phyloP scores from a whole-genome alignment of 2,113 vertebrate genomes.

The Sebastes schlegelii region DNA sequence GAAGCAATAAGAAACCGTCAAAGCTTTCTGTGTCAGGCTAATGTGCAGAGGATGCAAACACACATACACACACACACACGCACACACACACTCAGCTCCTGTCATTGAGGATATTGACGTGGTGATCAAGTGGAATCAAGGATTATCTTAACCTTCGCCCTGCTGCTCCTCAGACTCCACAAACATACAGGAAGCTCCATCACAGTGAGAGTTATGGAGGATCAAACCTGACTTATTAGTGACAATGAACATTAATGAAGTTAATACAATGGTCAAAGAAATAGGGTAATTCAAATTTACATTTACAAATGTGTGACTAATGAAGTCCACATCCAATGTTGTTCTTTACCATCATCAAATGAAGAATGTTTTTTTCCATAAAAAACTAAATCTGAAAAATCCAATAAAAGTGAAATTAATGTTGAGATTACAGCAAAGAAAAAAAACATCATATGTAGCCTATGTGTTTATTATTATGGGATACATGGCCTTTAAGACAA shows the following conservation, averaged over 20 bases:
- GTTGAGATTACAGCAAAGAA: neutral
- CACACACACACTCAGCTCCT: slow-evolving; percentile 34
- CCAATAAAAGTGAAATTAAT: neutral
- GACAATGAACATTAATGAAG: neutral
- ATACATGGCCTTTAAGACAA: no score
- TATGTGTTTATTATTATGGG: no score
- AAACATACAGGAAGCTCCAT: slow-evolving; percentile 54
- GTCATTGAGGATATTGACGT: slow-evolving; percentile 71
- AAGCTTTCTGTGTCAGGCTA: slow-evolving; percentile 29
- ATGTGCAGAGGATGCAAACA: slow-evolving; percentile 42
- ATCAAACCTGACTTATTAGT: slow-evolving; percentile 2
- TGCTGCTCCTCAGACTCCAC: slow-evolving; percentile 70
- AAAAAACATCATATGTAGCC: neutral
- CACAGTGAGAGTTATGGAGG: neutral
- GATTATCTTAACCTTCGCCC: slow-evolving; percentile 83
- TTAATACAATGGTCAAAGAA: neutral
- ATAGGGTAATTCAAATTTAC: neutral
- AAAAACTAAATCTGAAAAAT: neutral
- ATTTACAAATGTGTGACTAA: neutral
- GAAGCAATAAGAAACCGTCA: slow-evolving; percentile 45
- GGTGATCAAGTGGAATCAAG: slow-evolving; percentile 77
- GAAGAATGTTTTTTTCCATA: neutral
- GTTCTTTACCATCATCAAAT: neutral
- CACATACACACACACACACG: slow-evolving; percentile 34
- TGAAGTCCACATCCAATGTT: neutral